Base-by-base conservation (phyloP, 53 echinoderm and acorn worm species). In the Astropecten irregularis region DNA sequence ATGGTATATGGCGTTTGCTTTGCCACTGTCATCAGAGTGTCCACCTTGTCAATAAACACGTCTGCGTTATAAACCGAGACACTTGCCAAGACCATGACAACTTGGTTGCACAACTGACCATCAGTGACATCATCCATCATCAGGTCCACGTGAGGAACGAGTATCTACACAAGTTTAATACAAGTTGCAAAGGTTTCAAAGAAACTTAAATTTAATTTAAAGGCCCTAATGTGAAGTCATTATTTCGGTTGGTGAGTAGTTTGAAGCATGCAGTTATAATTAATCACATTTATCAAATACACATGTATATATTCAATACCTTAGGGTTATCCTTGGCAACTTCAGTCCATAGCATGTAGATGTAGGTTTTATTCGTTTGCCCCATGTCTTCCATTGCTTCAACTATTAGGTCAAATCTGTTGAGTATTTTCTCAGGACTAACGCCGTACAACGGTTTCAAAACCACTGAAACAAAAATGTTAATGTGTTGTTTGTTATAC, bases 331-430 rank as follows among this genome's bases (percentile, higher is more conserved):
- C 67, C 73, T 99, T 99, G 2, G 91, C 88, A 5, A 99, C 81
- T 11, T 99, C 99, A 63, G 85, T 92, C 21, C 88, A 84, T 39
- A 99, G 54, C 94, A 92, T 89, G 81, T 93, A 94, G 27, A 94
- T 79, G 57, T 82, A 85, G 26, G 58, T 76, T 50, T 88, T 92
- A 63, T 92, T 83, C 0, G 47, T 29, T 2, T 53, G 61, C 1
- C 51, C 82, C 88, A 99, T 92, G 31, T 96, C 91, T 36, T 91
- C 91, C 38, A 83, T 81, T 3, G 87, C 83, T 61, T 83, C 87
- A 9, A 76, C 53, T 3, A 94, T 64, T 2, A 62, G 29, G 31
- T 90, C 92, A 40, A 97, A 74, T 46, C 90, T 57, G 18, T 66
- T 88, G 42, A 94, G 76, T 14, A 97, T 83, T 47, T 87, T 79